Conservation (phyloP, 2,888 invertebrate species). For the Aphodius sticticus region DNA sequence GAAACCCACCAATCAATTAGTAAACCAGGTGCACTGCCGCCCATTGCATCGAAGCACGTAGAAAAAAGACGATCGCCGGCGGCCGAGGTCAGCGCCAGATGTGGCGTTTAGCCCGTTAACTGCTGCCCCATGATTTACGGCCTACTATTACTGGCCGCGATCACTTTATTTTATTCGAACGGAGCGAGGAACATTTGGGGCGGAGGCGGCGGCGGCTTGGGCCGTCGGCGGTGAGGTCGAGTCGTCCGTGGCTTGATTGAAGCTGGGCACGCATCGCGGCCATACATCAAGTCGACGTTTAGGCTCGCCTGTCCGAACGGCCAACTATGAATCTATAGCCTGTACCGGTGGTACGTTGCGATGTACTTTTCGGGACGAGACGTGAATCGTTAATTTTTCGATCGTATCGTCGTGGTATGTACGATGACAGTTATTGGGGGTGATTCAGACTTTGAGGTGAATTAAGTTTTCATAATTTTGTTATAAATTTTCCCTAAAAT, state of each 20-base stretch:
- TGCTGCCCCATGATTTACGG: constrained; percentile 6
- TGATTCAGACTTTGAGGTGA: background rate
- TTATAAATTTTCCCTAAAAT: no score
- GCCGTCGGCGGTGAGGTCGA: background rate
- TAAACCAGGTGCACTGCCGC: background rate
- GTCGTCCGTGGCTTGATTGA: constrained; percentile 5
- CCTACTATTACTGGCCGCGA: constrained; percentile 16
- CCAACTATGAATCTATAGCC: background rate
- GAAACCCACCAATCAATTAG: constrained; percentile 8
- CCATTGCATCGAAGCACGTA: background rate
- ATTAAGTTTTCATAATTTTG: background rate
- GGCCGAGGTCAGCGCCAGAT: constrained; percentile 12
- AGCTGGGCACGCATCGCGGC: constrained; percentile 20
- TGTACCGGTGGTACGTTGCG: background rate
- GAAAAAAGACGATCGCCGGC: constrained; percentile 6
- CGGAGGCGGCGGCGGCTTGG: constrained; percentile 13
- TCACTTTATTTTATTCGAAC: constrained; percentile 22
- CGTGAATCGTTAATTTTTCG: constrained; percentile 4
- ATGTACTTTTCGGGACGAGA: background rate
- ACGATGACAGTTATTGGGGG: background rate
- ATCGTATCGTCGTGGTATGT: background rate
- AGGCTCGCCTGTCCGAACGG: constrained; percentile 4
- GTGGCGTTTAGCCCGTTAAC: constrained; percentile 13
- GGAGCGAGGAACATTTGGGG: background rate
- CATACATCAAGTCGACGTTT: constrained; percentile 21